phyloP scores from a whole-genome alignment of 2,797 vertebrate species.

The Anguilla anguilla region DNA sequence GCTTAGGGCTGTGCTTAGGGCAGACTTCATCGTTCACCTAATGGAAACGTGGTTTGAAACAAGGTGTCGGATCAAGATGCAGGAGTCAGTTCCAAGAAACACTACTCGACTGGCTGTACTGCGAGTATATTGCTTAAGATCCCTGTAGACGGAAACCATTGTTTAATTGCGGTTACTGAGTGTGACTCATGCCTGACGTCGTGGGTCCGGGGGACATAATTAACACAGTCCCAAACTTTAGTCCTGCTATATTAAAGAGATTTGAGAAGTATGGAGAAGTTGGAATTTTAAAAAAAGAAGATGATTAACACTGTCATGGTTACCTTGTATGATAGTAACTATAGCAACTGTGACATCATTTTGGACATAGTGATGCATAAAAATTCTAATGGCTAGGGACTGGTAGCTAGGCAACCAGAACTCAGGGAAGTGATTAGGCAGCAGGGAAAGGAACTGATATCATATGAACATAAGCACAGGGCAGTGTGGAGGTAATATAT shows the following conservation, averaged over 20 bases:
- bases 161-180: not conserved
- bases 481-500: not conserved
- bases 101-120: not conserved
- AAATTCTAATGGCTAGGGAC: constrained; percentile 77
- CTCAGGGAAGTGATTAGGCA: constrained; percentile 77
- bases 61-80: not conserved
- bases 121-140: not conserved
- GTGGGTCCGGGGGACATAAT: not conserved
- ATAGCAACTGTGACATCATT: constrained; percentile 81
- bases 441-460: constrained; percentile 65
- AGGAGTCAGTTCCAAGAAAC: not conserved
- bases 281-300: constrained; percentile 36
- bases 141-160: not conserved
- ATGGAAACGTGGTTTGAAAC: not conserved
- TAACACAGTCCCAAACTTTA: not conserved
- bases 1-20: not conserved
- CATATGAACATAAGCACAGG: constrained; percentile 52
- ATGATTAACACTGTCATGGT: constrained; percentile 70
- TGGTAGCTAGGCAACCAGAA: constrained; percentile 83
- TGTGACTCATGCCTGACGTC: not conserved
- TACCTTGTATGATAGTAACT: constrained; percentile 82
- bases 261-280: constrained; percentile 20
- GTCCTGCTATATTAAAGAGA: not conserved
- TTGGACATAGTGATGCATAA: constrained; percentile 83
- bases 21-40: not conserved